Evolutionary conservation across 2,888 invertebrate species (phyloP), one percentile per base, ranked within the genome.

Genomic region (Melolontha melolontha): DNA sequence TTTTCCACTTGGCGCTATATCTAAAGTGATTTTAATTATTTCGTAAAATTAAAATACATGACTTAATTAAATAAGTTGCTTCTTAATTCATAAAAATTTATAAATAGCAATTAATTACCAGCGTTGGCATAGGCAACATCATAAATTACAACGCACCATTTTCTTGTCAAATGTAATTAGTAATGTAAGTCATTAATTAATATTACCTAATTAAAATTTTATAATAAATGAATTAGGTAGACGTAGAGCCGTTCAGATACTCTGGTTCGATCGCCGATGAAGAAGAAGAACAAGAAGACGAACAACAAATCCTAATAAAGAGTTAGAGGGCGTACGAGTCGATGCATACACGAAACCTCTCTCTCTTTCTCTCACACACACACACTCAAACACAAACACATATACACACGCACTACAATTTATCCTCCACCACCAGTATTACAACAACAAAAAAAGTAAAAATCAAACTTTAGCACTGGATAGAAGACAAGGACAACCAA

Each of bases 201-300:
- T 34, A 16, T 47, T 17, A 16, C 39, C 47, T 62, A 62, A 62
- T 62, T 47, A 47, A 62, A 62, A 16, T 62, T 62, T 62, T 47
- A 62, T 62, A 47, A 62, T 62, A 47, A 47, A 62, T 62, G 12
- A 17, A 62, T 34, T 44, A 62, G 59, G 59, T 62, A 62, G 59
- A 47, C 34, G 39, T 17, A 22, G 16, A 12, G 49, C 12, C 17
- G 49, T 22, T 49, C 16, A 10, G 8, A 10, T 5, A 17, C 16
- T 49, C 47, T 8, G 16, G 22, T 10, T 17, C 22, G 17, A 22
- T 11, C 11, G 22, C 49, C 49, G 10, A 34, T 22, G 47, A 34
- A 62, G 34, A 34, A 44, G 16, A 62, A 16, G 39, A 39, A 39
- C 11, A 22, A 27, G 42, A 57, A 42, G 41, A 22, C 41, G 57